Evolutionary conservation across 2,113 vertebrate genomes (phyloP).

Genomic region (Psophia crepitans): DNA sequence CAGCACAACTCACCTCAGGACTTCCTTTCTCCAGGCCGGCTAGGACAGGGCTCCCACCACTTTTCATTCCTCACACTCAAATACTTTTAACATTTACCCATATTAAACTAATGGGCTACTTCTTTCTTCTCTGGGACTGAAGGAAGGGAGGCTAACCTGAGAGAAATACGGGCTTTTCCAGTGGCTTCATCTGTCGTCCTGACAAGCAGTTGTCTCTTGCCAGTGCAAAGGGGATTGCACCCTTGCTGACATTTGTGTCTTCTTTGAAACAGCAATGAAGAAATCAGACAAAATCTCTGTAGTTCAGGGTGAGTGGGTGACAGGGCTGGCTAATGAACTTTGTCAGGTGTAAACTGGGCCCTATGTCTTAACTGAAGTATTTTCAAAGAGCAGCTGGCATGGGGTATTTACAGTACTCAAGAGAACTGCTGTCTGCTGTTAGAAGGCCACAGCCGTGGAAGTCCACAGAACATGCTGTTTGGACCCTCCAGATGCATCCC

Average conservation of each 20-base stretch:
- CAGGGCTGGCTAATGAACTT: neutral
- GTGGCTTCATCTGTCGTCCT: neutral
- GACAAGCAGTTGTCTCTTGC: neutral
- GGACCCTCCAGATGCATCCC: neutral
- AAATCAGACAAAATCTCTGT: neutral
- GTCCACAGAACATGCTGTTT: neutral
- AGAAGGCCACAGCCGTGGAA: neutral
- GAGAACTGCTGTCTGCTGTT: neutral
- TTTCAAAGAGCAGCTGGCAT: neutral
- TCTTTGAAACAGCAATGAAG: neutral
- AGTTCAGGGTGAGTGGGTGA: neutral
- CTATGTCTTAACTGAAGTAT: neutral
- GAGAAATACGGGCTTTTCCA: neutral
- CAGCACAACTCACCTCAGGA: accelerated
- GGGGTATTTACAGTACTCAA: neutral
- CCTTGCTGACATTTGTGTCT: neutral
- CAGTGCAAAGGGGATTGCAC: neutral
- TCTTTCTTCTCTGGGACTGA: neutral
- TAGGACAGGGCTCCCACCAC: neutral
- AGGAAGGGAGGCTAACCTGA: neutral
- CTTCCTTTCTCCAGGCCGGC: neutral
- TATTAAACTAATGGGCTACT: neutral
- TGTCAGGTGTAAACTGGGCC: neutral
- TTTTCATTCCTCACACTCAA: neutral
- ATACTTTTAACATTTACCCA: neutral